Percentiles rank a stretch among this genome's conserved stretches.
Evolutionary conservation across 2,888 invertebrate genomes (phyloP).

Genomic region (Cryptosula pallasiana): DNA sequence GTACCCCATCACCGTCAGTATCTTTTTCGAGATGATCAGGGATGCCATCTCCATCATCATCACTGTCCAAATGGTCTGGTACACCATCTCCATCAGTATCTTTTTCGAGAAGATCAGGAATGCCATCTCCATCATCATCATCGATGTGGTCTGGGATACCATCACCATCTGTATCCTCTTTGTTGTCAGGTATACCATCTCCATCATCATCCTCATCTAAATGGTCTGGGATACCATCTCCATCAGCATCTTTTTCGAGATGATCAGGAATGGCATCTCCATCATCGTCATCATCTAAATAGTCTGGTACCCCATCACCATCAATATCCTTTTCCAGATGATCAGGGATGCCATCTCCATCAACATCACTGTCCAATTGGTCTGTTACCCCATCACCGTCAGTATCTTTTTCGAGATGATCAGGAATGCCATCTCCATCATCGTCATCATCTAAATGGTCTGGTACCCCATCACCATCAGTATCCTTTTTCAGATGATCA

Average conservation of each 20-base stretch:
- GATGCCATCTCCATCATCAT: not conserved
- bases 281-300: not conserved
- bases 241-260: not conserved
- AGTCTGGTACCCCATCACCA: not conserved
- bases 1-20: not conserved
- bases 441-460: not conserved
- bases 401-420: not conserved
- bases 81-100: not conserved
- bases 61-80: not conserved
- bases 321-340: not conserved
- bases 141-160: not conserved
- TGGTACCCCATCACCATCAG: conserved; percentile 22
- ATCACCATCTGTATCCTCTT: not conserved
- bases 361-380: not conserved
- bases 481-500: conserved; percentile 29
- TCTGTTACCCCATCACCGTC: not conserved
- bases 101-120: not conserved
- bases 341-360: not conserved
- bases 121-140: not conserved
- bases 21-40: not conserved
- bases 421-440: not conserved
- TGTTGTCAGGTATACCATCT: not conserved
- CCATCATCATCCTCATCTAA: not conserved
- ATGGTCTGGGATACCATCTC: not conserved
- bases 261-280: not conserved